Conservation (phyloP, 2,113 vertebrate species). For the Muntiacus reevesi region DNA sequence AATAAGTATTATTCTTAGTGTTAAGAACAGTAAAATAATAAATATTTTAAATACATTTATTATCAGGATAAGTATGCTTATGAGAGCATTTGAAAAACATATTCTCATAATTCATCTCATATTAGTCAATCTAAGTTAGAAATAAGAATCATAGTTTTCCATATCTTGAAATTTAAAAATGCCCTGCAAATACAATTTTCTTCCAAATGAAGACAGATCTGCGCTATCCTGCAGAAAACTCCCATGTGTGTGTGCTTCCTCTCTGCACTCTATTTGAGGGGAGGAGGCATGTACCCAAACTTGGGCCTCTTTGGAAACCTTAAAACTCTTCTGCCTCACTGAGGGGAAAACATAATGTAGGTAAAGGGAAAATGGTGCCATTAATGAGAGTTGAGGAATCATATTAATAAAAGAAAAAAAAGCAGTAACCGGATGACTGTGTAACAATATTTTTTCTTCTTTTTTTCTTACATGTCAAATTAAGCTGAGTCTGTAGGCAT, state of each 20-base stretch:
- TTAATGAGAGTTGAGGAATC: background rate
- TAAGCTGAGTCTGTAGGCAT: background rate
- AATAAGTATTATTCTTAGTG: background rate
- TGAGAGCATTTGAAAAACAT: background rate
- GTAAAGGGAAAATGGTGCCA: background rate
- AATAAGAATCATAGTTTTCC: background rate
- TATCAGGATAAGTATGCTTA: background rate
- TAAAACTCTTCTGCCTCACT: background rate
- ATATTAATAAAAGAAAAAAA: background rate
- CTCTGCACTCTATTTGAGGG: background rate
- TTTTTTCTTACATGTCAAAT: background rate
- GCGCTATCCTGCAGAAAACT: background rate
- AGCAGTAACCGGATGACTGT: background rate
- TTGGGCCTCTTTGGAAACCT: background rate
- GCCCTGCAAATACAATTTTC: background rate
- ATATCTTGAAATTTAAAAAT: background rate
- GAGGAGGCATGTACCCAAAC: background rate
- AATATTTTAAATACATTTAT: background rate
- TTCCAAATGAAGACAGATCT: background rate
- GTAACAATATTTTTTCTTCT: background rate
- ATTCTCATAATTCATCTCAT: background rate
- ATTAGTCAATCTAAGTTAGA: background rate
- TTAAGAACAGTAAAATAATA: background rate
- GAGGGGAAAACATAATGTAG: background rate
- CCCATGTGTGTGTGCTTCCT: fast-evolving